Percentiles rank a stretch among this genome's conserved stretches.
Conservation (phyloP, 2,113 vertebrate species). For the Pristiophorus japonicus region DNA sequence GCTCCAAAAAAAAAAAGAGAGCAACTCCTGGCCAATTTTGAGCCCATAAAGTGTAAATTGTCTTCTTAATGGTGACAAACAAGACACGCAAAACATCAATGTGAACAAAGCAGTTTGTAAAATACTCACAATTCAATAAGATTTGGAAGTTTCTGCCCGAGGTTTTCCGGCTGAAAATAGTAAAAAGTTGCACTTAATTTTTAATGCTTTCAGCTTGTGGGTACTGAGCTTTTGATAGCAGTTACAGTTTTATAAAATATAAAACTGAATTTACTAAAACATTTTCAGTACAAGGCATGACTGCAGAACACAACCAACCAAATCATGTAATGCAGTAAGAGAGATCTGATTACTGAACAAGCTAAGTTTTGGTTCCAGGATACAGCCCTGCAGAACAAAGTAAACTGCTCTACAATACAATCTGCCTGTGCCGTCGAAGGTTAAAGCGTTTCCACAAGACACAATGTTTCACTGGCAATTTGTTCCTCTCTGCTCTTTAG, state of each 20-base stretch:
- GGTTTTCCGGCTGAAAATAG: constrained; percentile 81
- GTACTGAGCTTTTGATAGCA: neutral
- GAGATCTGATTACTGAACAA: neutral
- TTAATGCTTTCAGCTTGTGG: neutral
- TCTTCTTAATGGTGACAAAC: neutral
- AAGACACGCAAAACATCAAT: neutral
- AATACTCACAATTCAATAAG: constrained; percentile 93
- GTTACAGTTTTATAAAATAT: neutral
- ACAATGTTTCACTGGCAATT: neutral
- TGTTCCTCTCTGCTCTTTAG: too few relatives aligned
- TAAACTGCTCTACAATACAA: neutral
- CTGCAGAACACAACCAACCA: neutral
- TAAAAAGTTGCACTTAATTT: constrained; percentile 48
- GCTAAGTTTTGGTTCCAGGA: neutral
- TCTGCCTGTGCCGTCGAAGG: neutral
- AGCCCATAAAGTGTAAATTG: neutral
- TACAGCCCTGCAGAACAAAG: neutral
- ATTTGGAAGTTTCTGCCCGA: constrained; percentile 95
- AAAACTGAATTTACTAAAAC: neutral
- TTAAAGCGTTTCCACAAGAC: neutral
- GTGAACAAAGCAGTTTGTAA: neutral
- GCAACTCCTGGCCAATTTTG: too few relatives aligned
- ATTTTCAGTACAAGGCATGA: neutral
- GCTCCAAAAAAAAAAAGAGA: too few relatives aligned
- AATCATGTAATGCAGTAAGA: neutral